Conservation (phyloP, 2,888 invertebrate genomes). For the Nephrocerus scutellatus region DNA sequence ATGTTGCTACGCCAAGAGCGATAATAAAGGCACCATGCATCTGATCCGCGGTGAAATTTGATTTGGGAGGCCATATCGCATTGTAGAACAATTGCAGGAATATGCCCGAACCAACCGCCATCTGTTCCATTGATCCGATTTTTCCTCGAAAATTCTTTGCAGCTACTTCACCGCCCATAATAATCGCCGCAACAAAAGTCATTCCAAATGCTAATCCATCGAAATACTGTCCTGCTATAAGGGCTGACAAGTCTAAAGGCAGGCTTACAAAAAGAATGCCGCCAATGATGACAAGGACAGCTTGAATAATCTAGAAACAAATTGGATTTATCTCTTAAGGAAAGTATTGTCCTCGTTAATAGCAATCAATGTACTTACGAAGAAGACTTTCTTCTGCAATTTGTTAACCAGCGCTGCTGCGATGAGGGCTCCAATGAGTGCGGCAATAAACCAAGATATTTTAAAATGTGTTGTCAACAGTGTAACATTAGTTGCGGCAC, state of each 20-base stretch:
- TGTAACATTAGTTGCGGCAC: too few relatives aligned
- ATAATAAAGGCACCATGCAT: slow-evolving; percentile 30
- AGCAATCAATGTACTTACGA: slow-evolving; percentile 37
- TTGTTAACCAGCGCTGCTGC: slow-evolving; percentile 36
- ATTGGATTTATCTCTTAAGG: not conserved
- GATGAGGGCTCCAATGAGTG: slow-evolving; percentile 31
- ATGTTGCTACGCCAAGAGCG: slow-evolving; percentile 25
- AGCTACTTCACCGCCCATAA: slow-evolving; percentile 37
- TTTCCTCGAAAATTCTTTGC: slow-evolving; percentile 37
- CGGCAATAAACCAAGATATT: slow-evolving; percentile 40
- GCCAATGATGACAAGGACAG: slow-evolving; percentile 32
- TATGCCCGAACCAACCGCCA: slow-evolving; percentile 41
- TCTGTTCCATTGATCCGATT: slow-evolving; percentile 36
- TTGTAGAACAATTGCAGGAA: slow-evolving; percentile 36
- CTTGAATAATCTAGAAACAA: slow-evolving; percentile 23
- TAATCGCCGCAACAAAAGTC: slow-evolving; percentile 36
- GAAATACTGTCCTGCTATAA: slow-evolving; percentile 33
- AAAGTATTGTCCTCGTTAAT: too few relatives aligned
- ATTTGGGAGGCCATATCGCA: slow-evolving; percentile 33
- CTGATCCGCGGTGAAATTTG: slow-evolving; percentile 24
- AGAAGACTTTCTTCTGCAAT: slow-evolving; percentile 36
- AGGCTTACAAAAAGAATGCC: slow-evolving; percentile 32
- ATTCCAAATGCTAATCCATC: slow-evolving; percentile 41
- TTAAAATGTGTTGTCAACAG: slow-evolving; percentile 28
- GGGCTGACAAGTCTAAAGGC: slow-evolving; percentile 27